phyloP scores from a whole-genome alignment of 2,797 vertebrate genomes.

The Dromococcyx pavoninus region DNA sequence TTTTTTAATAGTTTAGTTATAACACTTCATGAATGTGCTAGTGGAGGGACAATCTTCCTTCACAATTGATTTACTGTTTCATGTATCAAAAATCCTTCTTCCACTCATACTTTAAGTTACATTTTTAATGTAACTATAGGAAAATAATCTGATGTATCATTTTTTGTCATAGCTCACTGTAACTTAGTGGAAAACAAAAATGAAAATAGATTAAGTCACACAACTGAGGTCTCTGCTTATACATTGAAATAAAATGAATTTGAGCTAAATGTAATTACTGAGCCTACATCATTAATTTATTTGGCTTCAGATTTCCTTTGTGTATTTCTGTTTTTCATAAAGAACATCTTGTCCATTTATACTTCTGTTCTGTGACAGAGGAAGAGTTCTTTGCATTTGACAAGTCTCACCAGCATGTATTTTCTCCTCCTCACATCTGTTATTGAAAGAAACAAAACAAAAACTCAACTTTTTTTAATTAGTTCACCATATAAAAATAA shows the following conservation, averaged over 20 bases:
- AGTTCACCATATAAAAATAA: neutral
- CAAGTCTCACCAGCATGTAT: neutral
- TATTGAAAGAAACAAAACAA: neutral
- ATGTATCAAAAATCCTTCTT: neutral
- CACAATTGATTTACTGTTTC: neutral
- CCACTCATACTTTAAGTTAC: neutral
- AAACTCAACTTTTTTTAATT: neutral
- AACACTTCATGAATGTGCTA: neutral
- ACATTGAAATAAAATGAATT: neutral
- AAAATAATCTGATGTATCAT: neutral
- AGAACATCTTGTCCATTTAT: neutral
- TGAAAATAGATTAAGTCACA: neutral
- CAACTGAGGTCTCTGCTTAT: neutral
- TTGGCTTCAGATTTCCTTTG: neutral
- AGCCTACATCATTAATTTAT: neutral
- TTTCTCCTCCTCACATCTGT: neutral
- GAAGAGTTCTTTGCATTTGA: neutral
- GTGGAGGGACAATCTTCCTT: neutral
- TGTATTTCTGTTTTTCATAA: neutral
- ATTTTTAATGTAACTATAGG: constrained; percentile 8
- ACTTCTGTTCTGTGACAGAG: neutral
- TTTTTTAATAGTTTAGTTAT: neutral
- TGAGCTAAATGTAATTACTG: neutral
- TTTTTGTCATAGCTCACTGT: neutral
- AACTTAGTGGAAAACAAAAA: neutral